phyloP scores from a whole-genome alignment of 2,113 vertebrate genomes.

The Oxygymnocypris stewartii region DNA sequence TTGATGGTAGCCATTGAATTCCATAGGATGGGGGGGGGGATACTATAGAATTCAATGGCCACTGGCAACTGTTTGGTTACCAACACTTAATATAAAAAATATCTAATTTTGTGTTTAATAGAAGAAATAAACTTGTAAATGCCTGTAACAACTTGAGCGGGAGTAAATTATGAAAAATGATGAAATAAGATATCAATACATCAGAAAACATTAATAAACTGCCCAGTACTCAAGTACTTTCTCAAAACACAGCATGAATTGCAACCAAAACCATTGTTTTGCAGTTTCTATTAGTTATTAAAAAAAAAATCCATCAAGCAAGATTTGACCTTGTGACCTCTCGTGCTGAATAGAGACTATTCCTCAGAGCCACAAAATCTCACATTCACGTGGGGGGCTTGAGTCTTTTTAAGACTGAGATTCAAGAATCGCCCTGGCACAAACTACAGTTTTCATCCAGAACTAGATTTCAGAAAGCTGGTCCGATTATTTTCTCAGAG shows the following conservation, averaged over 20 bases:
- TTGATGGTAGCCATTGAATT: too few relatives aligned
- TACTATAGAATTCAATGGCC: too few relatives aligned
- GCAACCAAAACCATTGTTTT: conserved; percentile 5
- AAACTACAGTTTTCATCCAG: conserved; percentile 9
- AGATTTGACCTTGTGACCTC: background rate
- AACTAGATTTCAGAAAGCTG: background rate
- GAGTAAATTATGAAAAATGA: too few relatives aligned
- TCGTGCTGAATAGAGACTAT: background rate
- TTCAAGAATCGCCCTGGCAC: background rate
- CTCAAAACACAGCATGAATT: background rate
- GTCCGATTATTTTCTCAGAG: background rate
- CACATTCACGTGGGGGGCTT: background rate
- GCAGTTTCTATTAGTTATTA: background rate
- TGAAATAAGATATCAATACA: background rate
- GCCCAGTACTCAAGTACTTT: background rate
- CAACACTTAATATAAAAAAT: too few relatives aligned
- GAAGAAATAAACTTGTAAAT: too few relatives aligned
- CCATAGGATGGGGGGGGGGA: background rate
- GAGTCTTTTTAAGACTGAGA: background rate
- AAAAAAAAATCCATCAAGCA: background rate
- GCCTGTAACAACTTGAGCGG: too few relatives aligned
- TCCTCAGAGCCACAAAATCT: background rate
- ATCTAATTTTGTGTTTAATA: too few relatives aligned
- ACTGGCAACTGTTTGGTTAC: too few relatives aligned
- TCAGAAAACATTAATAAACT: background rate